Base-by-base conservation (phyloP, 2,888 invertebrate species). In the Ditula angustiorana region DNA sequence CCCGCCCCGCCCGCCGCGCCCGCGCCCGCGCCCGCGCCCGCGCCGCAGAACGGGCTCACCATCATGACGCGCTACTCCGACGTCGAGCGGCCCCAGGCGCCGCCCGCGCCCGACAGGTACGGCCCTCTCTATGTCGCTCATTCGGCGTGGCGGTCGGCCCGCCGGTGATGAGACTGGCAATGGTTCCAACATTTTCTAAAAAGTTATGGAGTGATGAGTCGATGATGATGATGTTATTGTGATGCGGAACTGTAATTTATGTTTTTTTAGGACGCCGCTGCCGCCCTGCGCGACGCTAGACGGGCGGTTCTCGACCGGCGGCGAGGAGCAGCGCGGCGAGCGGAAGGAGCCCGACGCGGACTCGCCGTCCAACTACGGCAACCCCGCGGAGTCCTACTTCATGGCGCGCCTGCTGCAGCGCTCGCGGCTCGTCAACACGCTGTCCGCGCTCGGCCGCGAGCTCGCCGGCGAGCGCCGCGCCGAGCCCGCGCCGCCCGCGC, bases 41-140 rank as follows among this genome's bases (percentile, higher is more conserved):
- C 88, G 69, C 92, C 92, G 19, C 88, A 89, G 77, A 90, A 88
- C 74, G 92, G 92, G 0, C 85, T 92, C 70, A 89, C 91, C 66
- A 93, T 92, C 71, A 88, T 92, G 87, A 92, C 92, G 37, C 80
- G 92, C n/a, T 92, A 90, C 80, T 85, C 87, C 0, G 92, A 92
- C 71, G 84, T 74, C 0, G 87, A 81, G n/a, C 75, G 83, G 66
- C 79, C 85, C 3, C n/a, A n/a, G n/a, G 41, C 26, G 26, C 26
- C 26, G 4, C 26, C 26, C 26, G n/a, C n/a, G n/a, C n/a, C n/a
- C n/a, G n/a, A n/a, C n/a, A n/a, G n/a, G n/a, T n/a, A n/a, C n/a
- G n/a, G n/a, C n/a, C n/a, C n/a, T n/a, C n/a, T n/a, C n/a, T n/a
- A n/a, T n/a, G n/a, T n/a, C n/a, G n/a, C n/a, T n/a, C n/a, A n/a